Evolutionary conservation across 1,140 invertebrate genomes (phyloP).

Genomic region (Drosophila auraria): DNA sequence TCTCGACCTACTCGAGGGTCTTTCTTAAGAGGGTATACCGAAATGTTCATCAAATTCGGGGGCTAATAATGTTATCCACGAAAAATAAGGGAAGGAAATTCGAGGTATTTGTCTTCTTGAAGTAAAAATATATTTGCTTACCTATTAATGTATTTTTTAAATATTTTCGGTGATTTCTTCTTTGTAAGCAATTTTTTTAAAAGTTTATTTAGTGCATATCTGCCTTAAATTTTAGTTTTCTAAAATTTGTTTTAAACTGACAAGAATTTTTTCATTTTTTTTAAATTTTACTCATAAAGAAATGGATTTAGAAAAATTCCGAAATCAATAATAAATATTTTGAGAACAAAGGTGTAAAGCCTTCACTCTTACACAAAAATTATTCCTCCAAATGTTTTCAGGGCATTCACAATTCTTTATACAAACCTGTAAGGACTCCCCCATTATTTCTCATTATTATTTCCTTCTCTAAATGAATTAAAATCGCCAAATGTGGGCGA

Average conservation of each 20-base stretch:
- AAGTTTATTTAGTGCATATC: no score
- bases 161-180: background rate
- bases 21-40: background rate
- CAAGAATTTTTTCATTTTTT: no score
- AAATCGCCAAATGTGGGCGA: constrained; percentile 78
- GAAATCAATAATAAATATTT: background rate
- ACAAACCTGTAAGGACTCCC: background rate
- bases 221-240: no score
- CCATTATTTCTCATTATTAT: constrained; percentile 71
- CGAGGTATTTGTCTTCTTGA: no score
- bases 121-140: no score
- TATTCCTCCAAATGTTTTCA: background rate
- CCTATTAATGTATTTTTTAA: background rate
- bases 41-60: background rate
- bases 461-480: constrained; percentile 79
- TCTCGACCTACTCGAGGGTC: constrained; percentile 38
- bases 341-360: background rate
- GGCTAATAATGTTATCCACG: background rate
- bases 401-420: constrained; percentile 24
- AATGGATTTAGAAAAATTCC: no score
- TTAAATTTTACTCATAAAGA: no score
- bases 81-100: background rate
- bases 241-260: no score
- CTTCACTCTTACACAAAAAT: no score
- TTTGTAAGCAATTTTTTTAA: no score